phyloP scores from a whole-genome alignment of 2,888 invertebrate species.

The Hylaea fasciaria region DNA sequence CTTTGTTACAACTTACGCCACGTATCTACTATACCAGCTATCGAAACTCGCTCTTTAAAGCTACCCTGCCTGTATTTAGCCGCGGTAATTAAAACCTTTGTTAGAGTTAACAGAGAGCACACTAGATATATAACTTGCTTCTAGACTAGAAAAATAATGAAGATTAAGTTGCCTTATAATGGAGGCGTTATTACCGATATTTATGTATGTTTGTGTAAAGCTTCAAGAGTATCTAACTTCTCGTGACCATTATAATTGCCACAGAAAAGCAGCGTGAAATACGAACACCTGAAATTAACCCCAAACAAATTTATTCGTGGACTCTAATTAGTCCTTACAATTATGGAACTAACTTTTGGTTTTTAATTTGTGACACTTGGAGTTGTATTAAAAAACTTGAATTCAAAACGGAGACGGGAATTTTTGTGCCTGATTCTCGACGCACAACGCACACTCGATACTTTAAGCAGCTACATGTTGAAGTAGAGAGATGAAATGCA shows the following conservation, averaged over 20 bases:
- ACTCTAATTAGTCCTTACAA: conserved; percentile 15
- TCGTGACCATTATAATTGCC: conserved; percentile 16
- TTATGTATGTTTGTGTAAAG: background rate
- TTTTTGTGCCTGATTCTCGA: background rate
- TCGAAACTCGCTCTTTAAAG: conserved; percentile 16
- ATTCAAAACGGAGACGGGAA: background rate
- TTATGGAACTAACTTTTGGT: conserved; percentile 32
- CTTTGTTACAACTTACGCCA: conserved; percentile 7
- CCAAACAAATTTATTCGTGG: conserved; percentile 1
- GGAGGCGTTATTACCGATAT: background rate
- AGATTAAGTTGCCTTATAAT: background rate
- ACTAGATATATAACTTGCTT: conserved; percentile 15
- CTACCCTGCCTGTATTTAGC: conserved; percentile 26
- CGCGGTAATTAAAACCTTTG: conserved; percentile 22
- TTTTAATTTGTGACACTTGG: conserved; percentile 28
- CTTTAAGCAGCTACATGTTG: background rate
- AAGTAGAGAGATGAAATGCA: too few species aligned
- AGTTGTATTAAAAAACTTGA: conserved; percentile 28
- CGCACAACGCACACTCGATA: conserved; percentile 1
- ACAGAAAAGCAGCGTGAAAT: conserved; percentile 24
- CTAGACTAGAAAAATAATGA: background rate
- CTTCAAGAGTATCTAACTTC: too few species aligned
- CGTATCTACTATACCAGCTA: conserved; percentile 14
- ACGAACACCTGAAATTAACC: conserved; percentile 22
- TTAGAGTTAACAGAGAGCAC: conserved; percentile 19